Evolutionary conservation across 2,888 invertebrate species (phyloP).

Genomic region (Pardosa pseudoannulata): DNA sequence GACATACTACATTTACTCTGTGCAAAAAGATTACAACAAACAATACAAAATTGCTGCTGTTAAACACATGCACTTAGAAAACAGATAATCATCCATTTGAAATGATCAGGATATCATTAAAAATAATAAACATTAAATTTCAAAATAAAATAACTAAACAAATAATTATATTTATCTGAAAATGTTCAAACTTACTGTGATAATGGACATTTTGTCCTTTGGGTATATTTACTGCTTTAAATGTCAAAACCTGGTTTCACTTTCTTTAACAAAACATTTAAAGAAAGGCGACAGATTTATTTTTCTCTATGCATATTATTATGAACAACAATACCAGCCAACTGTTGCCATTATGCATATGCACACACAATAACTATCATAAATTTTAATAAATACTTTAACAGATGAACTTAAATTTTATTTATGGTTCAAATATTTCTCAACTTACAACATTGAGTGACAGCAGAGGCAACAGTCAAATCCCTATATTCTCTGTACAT

Average conservation of each 20-base stretch:
- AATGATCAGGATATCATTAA: too few relatives aligned
- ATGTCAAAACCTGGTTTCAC: conserved; percentile 41
- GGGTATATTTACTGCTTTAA: too few relatives aligned
- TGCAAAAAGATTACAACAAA: conserved; percentile 11
- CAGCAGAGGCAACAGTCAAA: conserved; percentile 94
- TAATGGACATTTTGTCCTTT: too few relatives aligned
- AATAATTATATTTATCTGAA: too few relatives aligned
- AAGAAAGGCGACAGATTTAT: conserved; percentile 41
- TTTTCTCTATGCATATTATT: conserved; percentile 33
- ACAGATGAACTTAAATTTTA: too few relatives aligned
- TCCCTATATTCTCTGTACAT: conserved; percentile 99
- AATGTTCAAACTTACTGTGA: too few relatives aligned
- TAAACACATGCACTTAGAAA: conserved; percentile 14
- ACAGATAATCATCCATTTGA: too few relatives aligned
- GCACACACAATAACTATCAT: too few relatives aligned
- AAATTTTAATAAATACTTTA: too few relatives aligned
- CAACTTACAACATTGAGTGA: conserved; percentile 91
- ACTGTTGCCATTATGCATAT: not conserved
- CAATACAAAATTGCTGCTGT: not conserved
- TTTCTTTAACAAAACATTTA: conserved; percentile 21
- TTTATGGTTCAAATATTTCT: too few relatives aligned
- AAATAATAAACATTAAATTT: too few relatives aligned
- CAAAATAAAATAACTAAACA: too few relatives aligned
- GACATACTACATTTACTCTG: conserved; percentile 40
- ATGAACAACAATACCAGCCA: not conserved